Evolutionary conservation across 2,113 vertebrate species (phyloP).

Genomic region (Oreamnos americanus): DNA sequence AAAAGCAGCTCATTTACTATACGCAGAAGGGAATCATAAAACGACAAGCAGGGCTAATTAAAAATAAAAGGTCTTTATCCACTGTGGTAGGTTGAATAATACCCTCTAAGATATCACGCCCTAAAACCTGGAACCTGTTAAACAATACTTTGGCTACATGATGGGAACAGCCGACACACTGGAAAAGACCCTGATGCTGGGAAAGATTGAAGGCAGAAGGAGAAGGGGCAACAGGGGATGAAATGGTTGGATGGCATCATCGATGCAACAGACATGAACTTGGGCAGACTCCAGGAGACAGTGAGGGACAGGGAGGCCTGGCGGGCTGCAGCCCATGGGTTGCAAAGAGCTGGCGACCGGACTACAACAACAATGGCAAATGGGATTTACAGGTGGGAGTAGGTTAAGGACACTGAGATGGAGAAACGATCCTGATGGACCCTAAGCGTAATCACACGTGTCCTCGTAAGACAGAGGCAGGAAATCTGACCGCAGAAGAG

Average conservation of each 20-base stretch:
- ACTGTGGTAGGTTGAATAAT: neutral
- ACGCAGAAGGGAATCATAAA: neutral
- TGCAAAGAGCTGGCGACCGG: neutral
- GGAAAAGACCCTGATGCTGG: neutral
- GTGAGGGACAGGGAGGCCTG: neutral
- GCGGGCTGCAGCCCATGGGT: neutral
- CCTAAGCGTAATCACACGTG: neutral
- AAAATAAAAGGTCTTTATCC: neutral
- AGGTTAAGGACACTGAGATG: neutral
- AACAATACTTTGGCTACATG: neutral
- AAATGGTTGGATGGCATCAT: neutral
- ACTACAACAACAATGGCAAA: neutral
- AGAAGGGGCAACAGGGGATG: neutral
- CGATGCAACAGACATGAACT: neutral
- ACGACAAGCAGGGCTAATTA: neutral
- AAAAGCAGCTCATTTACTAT: neutral
- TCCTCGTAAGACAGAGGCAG: neutral
- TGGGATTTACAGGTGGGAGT: fast-evolving
- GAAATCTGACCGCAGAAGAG: neutral
- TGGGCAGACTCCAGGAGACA: neutral
- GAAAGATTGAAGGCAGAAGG: neutral
- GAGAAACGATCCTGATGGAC: too few species aligned
- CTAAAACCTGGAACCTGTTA: neutral
- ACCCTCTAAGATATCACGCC: neutral
- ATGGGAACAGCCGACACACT: neutral